phyloP scores from a whole-genome alignment of 1,140 invertebrate species.

The Diachasmimorpha longicaudata region DNA sequence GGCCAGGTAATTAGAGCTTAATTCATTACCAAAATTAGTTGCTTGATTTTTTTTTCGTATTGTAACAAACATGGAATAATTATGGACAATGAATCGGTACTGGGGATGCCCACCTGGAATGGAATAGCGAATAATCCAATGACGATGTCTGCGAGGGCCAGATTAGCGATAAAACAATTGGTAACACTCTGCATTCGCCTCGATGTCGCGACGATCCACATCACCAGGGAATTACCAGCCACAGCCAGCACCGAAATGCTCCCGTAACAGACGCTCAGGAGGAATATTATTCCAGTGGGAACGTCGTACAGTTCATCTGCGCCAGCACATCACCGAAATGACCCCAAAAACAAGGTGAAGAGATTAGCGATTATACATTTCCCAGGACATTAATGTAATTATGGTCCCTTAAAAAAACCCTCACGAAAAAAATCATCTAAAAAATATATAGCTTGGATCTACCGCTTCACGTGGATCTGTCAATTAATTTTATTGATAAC shows the following conservation, averaged over 20 bases:
- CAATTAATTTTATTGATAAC: background rate
- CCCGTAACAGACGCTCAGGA: slow-evolving; percentile 82
- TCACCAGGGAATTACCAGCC: slow-evolving; percentile 80
- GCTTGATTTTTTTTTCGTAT: no score
- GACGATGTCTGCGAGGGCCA: slow-evolving; percentile 79
- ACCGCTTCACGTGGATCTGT: background rate
- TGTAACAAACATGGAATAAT: no score
- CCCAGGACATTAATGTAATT: background rate
- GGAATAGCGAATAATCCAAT: slow-evolving; percentile 81
- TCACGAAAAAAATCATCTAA: background rate
- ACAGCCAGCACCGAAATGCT: slow-evolving; percentile 81
- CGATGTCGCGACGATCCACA: slow-evolving; percentile 79
- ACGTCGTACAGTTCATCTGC: slow-evolving; percentile 70
- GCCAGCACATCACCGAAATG: slow-evolving; percentile 14
- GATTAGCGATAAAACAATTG: slow-evolving; percentile 82
- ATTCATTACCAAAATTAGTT: no score
- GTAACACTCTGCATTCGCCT: slow-evolving; percentile 81
- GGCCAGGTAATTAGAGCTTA: no score
- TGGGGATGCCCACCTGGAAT: slow-evolving; percentile 76
- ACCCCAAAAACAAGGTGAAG: background rate
- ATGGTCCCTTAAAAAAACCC: no score
- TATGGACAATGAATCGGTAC: no score
- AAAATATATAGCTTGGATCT: background rate
- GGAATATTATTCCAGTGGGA: slow-evolving; percentile 72
- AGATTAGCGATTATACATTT: background rate